Conservation (phyloP, 2,888 invertebrate species). For the Hydriomena furcata region DNA sequence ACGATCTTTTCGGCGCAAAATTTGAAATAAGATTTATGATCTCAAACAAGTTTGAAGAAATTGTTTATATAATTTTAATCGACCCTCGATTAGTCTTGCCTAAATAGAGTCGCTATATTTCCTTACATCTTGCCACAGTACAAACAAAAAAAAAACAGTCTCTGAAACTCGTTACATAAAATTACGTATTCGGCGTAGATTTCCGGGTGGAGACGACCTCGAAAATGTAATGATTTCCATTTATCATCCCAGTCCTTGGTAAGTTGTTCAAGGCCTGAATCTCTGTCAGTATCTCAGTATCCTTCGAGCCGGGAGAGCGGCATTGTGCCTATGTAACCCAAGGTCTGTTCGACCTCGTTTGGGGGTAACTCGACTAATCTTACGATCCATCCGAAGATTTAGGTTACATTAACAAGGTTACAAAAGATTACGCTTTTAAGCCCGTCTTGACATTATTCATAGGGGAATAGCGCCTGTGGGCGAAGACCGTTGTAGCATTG, state of each 20-base stretch:
- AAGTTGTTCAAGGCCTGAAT: conserved; percentile 66
- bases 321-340: conserved; percentile 54
- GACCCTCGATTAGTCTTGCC: neutral
- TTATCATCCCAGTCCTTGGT: conserved; percentile 73
- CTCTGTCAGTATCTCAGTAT: conserved; percentile 73
- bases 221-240: conserved; percentile 69
- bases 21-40: too few relatives aligned
- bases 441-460: conserved; percentile 36
- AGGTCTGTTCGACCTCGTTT: conserved; percentile 59
- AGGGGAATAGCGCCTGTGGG: conserved; percentile 8
- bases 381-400: conserved; percentile 51
- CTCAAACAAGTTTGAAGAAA: too few relatives aligned
- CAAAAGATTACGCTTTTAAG: conserved; percentile 44
- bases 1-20: too few relatives aligned
- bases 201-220: conserved; percentile 59
- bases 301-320: conserved; percentile 55
- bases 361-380: conserved; percentile 48
- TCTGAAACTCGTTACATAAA: conserved; percentile 39
- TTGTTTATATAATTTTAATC: too few relatives aligned
- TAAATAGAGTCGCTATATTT: conserved; percentile 4
- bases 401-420: conserved; percentile 56
- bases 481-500: neutral
- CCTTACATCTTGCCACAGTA: conserved; percentile 10
- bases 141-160: conserved; percentile 29
- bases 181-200: conserved; percentile 61